Percentiles rank a stretch among this genome's conserved stretches.
These are phyloP conservation scores for Paratrypauchen microcephalus DNA, from an alignment of 2,797 vertebrate species.

Conservation along the genomic window DNA sequence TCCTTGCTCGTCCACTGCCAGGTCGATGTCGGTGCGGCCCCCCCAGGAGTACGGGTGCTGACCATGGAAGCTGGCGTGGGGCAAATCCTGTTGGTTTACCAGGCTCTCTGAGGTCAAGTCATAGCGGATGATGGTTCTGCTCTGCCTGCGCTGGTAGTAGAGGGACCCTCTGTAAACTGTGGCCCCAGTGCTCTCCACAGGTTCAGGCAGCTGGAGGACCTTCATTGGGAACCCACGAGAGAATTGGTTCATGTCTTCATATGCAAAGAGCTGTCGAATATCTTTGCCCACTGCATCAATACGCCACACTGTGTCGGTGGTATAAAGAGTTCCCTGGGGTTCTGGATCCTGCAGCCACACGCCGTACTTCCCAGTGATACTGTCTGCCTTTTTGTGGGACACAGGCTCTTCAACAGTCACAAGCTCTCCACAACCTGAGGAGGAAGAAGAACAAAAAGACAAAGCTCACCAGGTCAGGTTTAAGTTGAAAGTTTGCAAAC, in stretches of 20 bases:
- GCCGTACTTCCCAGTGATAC: slow-evolving; percentile 89
- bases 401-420: slow-evolving; percentile 84
- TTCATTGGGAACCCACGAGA: slow-evolving; percentile 84
- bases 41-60: slow-evolving; percentile 93
- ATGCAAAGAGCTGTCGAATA: slow-evolving; percentile 88
- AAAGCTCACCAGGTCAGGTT: neutral
- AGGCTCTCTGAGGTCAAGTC: slow-evolving; percentile 80
- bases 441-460: neutral
- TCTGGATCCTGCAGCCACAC: slow-evolving; percentile 94
- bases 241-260: slow-evolving; percentile 81
- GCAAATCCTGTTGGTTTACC: slow-evolving; percentile 79
- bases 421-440: slow-evolving; percentile 86
- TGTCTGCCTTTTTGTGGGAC: slow-evolving; percentile 84
- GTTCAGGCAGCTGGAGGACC: slow-evolving; percentile 84
- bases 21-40: slow-evolving; percentile 92
- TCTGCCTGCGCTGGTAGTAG: slow-evolving; percentile 85
- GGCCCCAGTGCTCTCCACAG: slow-evolving; percentile 89
- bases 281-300: slow-evolving; percentile 86
- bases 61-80: slow-evolving; percentile 85
- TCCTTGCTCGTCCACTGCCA: slow-evolving; percentile 86
- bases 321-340: slow-evolving; percentile 71
- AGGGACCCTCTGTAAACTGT: slow-evolving; percentile 82
- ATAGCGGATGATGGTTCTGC: slow-evolving; percentile 82
- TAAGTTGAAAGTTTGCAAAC: neutral
- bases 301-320: slow-evolving; percentile 85